Base-by-base conservation (phyloP, 2,888 invertebrate genomes). In the Dioctria rufipes region DNA sequence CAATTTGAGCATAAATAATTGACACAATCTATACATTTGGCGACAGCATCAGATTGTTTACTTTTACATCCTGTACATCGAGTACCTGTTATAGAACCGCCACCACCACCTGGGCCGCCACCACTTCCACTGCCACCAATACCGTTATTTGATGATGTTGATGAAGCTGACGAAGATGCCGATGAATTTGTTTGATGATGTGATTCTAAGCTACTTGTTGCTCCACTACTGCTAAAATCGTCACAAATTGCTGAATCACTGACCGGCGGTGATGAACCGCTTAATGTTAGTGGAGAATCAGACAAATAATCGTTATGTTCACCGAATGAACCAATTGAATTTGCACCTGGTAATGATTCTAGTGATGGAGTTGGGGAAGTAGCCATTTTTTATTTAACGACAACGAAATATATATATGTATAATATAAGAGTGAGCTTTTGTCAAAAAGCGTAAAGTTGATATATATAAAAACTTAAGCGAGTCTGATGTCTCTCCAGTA, bases 31-130 rank as follows among this genome's bases (percentile, higher is more conserved):
- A 96, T 95, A 90, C 98, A 98, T 88, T 96, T 95, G 83, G 98
- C 98, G 81, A 98, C 96, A 69, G 98, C 98, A 93, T 95, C 95
- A 37, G 96, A 94, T 89, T 97, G 96, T 88, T 95, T 96, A 84
- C 96, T 96, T 90, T 98, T 98, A 92, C 99, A 99, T 87, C 97
- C 98, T 85, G 98, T 98, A 91, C 98, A 98, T 85, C 94, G 94
- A 49, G 92, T 91, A 83, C 92, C 91, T 73, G 91, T 90, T 5
- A 83, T 90, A 42, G 84, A 80, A 82, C 83, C 85, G 49, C 80
- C n/a, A 11, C 49, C 82, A 90, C 88, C 83, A 90, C 90, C 86
- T 90, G 91, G 80, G 89, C 90, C 90, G 89, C 92, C 86, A 90
- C 91, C 86, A 90, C 91, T 87, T 90, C 91, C 84, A 90, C 91